Conservation (phyloP, 2,113 vertebrate genomes). For the Blennius ocellaris region DNA sequence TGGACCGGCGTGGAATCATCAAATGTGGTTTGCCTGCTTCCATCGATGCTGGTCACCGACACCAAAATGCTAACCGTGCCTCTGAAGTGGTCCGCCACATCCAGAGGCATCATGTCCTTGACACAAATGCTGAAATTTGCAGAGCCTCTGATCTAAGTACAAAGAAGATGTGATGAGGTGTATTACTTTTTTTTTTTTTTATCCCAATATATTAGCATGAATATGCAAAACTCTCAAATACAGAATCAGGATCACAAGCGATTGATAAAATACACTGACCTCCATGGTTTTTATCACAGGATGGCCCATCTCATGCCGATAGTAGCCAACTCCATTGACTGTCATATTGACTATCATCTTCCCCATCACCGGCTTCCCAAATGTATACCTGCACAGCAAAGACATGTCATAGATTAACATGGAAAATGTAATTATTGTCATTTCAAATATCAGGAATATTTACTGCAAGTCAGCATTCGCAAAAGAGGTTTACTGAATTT, state of each 20-base stretch:
- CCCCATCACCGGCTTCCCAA: conserved; percentile 92
- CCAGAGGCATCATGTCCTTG: conserved; percentile 93
- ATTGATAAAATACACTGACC: conserved; percentile 76
- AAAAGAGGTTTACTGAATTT: not conserved
- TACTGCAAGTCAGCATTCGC: not conserved
- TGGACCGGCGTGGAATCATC: conserved; percentile 92
- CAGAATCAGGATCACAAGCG: not conserved
- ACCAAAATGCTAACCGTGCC: conserved; percentile 93
- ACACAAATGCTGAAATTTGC: conserved; percentile 89
- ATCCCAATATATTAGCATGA: too few relatives aligned
- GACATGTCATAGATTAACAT: conserved; percentile 25
- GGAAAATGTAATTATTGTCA: not conserved
- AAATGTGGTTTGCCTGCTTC: conserved; percentile 89
- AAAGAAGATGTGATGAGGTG: conserved; percentile 11
- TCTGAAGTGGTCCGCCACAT: conserved; percentile 92
- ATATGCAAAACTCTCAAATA: too few relatives aligned
- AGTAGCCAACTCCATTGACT: conserved; percentile 93
- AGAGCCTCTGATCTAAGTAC: conserved; percentile 87
- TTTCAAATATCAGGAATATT: not conserved
- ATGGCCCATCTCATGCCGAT: conserved; percentile 91
- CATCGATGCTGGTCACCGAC: conserved; percentile 86
- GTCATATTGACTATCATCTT: conserved; percentile 92
- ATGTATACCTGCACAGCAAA: conserved; percentile 86
- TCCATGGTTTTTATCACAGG: conserved; percentile 90
- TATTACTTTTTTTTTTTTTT: too few relatives aligned